Conservation (phyloP, 2,113 vertebrate species). For the Percina caprodes region DNA sequence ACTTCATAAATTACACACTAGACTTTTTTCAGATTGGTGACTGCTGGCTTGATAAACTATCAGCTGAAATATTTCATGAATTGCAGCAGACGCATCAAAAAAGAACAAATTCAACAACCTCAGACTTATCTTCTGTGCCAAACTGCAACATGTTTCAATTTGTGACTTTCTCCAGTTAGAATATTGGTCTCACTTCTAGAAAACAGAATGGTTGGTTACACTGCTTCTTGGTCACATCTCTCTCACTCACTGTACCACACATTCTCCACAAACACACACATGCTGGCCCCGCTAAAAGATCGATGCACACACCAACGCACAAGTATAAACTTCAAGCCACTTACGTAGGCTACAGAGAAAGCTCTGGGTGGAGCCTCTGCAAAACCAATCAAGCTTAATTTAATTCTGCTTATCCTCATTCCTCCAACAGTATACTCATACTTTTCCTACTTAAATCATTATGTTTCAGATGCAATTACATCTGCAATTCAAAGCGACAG, state of each 20-base stretch:
- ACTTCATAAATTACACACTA: conserved; percentile 12
- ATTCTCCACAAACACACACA: too few species aligned
- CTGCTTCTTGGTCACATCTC: neutral
- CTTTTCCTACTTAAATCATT: conserved; percentile 33
- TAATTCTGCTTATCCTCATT: conserved; percentile 40
- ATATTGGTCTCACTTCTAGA: neutral
- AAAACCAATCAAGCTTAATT: neutral
- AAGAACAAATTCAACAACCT: neutral
- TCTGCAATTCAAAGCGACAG: conserved; percentile 47
- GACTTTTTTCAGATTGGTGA: neutral
- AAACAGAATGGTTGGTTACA: neutral
- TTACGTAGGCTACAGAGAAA: too few species aligned
- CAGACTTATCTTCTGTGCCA: neutral
- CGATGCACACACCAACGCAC: too few species aligned
- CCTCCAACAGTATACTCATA: conserved; percentile 14
- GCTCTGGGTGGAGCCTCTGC: too few species aligned
- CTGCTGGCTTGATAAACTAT: conserved; percentile 11
- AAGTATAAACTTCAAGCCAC: too few species aligned
- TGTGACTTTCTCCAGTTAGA: neutral
- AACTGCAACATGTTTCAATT: conserved; percentile 14
- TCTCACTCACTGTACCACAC: too few species aligned
- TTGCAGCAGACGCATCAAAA: conserved; percentile 6
- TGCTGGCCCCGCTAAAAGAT: too few species aligned
- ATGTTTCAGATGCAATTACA: conserved; percentile 52
- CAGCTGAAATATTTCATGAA: conserved; percentile 26